Base-by-base conservation (phyloP, 2,113 vertebrate genomes). In the Suricata suricatta region DNA sequence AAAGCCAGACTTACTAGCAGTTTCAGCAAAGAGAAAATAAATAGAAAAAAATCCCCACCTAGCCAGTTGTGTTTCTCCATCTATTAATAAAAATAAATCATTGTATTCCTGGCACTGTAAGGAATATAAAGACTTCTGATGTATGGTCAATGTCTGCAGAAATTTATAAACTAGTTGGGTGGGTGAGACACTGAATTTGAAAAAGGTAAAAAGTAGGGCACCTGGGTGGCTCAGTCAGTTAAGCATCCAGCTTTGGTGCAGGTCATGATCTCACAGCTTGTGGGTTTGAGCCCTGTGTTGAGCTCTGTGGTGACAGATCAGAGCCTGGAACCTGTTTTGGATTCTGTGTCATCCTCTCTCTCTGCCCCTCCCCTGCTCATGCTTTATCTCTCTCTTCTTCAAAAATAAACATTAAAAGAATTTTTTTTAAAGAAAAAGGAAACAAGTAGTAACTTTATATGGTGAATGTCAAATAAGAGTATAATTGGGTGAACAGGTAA, bases 61-160 rank as follows among this genome's bases (percentile, higher is more conserved):
- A 60, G 41, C 15, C 35, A 41, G 63, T 6, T 63, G 33, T 27
- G 79, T 92, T 92, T 80, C 57, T 81, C 7, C 23, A 31, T 21
- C 63, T 83, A 60, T 88, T 66, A 97, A 57, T 88, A 72, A 97
- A 88, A 90, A 90, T 52, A 88, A 68, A 81, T 76, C 47, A 81
- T 47, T 50, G 14, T 66, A 7, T 95, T 19, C 63, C 57, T 88
- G 33, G 19, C 19, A 47, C 9, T 38, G 4, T 44, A 85, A 71
- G 14, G 15, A 14, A n/a, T 54, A 82, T 47, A 63, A 91, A 94
- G 35, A 63, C 7, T 86, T 88, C 17, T 74, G 66, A 15, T 54
- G 7, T 68, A 44, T 19, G 44, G 29, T 41, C 63, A 66, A 2
- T 93, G 16, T 83, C 33, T 60, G n/a, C 15, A 87, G 72, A 86